These are phyloP conservation scores for Nothobranchius furzeri DNA, from an alignment of 2,113 vertebrate genomes.

Conservation along the genomic window DNA sequence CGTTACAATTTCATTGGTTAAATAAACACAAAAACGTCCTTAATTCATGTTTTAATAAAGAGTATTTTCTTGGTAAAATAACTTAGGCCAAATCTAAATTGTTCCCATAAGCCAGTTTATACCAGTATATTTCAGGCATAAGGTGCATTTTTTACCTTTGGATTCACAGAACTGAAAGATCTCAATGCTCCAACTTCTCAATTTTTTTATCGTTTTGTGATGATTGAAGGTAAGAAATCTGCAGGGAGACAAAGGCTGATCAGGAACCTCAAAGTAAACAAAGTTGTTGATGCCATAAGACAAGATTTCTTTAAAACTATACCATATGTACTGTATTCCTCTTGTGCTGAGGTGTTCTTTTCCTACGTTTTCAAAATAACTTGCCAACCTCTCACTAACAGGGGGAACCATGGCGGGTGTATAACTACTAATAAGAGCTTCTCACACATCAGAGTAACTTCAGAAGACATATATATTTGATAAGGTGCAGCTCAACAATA, in stretches of 20 bases:
- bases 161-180: neutral
- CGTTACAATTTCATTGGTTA: too few relatives aligned
- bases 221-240: neutral
- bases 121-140: neutral
- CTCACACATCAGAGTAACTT: slow-evolving; percentile 1
- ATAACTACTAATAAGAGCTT: slow-evolving; percentile 8
- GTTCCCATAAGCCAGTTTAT: neutral
- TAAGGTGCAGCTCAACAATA: slow-evolving; percentile 5
- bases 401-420: neutral
- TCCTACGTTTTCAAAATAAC: neutral
- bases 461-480: slow-evolving; percentile 4
- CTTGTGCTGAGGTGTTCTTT: neutral
- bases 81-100: neutral
- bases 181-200: neutral
- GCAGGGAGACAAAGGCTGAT: too few relatives aligned
- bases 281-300: neutral
- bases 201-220: neutral
- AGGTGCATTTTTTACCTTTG: neutral
- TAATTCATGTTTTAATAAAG: neutral
- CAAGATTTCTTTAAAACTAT: neutral
- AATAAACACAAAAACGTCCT: too few relatives aligned
- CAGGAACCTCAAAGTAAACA: neutral
- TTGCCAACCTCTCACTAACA: slow-evolving; percentile 2
- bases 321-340: neutral
- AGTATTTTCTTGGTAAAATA: neutral